These are phyloP conservation scores for Caradrina kadenii DNA, from an alignment of 2,888 invertebrate species.

Conservation along the genomic window DNA sequence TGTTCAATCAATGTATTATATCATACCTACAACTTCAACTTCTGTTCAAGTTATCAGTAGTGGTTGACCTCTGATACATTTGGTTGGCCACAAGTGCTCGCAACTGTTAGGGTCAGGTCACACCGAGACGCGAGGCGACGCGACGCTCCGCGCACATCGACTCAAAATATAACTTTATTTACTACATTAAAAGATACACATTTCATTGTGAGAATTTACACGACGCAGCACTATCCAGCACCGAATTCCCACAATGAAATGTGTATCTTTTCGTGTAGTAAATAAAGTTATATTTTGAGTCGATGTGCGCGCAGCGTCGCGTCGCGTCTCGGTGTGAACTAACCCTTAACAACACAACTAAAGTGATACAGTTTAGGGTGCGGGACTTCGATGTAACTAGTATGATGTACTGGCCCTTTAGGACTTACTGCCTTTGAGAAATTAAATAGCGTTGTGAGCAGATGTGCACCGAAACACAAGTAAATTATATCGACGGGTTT, in stretches of 20 bases:
- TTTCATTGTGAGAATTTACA: no score
- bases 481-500: conserved; percentile 9
- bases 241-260: no score
- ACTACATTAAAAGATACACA: no score
- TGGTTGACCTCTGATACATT: conserved; percentile 39
- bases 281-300: no score
- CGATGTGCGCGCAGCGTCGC: no score
- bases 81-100: conserved; percentile 10
- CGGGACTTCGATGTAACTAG: not conserved
- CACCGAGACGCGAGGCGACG: no score
- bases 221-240: no score
- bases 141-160: no score
- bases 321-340: no score
- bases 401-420: not conserved
- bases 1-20: not conserved
- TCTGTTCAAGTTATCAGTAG: conserved; percentile 38
- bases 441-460: not conserved
- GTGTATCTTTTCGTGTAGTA: no score
- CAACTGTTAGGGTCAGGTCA: no score
- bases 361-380: not conserved
- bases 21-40: conserved; percentile 9
- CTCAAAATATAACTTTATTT: no score
- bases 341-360: conserved; percentile 21
- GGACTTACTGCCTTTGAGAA: not conserved
- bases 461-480: not conserved